Base-by-base conservation (phyloP, 2,113 vertebrate species). In the Lepus timidus region DNA sequence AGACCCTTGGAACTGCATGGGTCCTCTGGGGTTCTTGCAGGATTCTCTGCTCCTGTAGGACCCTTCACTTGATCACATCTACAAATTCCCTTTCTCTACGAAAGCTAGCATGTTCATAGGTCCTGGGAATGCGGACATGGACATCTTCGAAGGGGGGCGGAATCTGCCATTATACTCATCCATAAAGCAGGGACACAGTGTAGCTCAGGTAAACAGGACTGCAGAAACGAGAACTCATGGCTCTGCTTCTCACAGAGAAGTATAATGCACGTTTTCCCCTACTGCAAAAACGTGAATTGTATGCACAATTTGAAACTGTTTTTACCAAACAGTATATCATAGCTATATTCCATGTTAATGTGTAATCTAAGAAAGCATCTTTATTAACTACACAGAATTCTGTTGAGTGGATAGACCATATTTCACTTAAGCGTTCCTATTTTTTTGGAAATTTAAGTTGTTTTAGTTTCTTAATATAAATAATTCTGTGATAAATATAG, bases 401-500 rank as follows among this genome's bases (percentile, higher is more conserved):
- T 23, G n/a, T 14, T 44, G 67, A 82, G 25, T 85, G 55, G 61
- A 70, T 75, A 29, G 33, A 55, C 4, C 61, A 51, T 70, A 44
- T 67, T 81, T 82, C 71, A 82, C 31, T 9, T 71, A 78, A 52
- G 70, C 3, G 2, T 70, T 95, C 55, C 22, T 17, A 75, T 93
- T 64, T 20, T 94, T 91, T 92, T 39, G 9, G 9, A 85, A 76
- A 85, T 62, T 65, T 88, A 70, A n/a, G n/a, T 85, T 55, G 20
- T 79, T 93, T 49, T 29, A 39, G 61, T 70, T 88, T 74, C 33
- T 79, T 51, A 88, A 65, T 85, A 82, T 33, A 85, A 83, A 88
- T 91, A 89, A 88, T 14, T 73, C 49, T 49, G 10, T 92, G 62
- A 74, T 27, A 88, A 84, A 71, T 61, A 27, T 51, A 74, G 89